Conservation (phyloP, 2,888 invertebrate species). For the Pristionchus mayeri region DNA sequence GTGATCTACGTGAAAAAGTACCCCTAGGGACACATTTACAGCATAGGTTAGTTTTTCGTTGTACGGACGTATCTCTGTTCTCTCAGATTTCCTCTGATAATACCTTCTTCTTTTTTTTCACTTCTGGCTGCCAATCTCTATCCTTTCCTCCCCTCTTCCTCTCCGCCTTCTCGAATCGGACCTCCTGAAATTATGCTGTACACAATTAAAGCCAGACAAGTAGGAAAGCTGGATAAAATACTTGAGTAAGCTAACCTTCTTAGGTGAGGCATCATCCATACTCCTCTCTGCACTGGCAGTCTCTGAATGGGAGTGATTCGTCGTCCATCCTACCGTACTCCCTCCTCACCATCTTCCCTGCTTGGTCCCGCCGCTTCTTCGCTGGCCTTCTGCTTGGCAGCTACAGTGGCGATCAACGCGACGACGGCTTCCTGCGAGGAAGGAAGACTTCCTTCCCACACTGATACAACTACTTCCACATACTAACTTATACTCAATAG, state of each 20-base stretch:
- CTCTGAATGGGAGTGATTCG: background rate
- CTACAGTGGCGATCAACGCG: background rate
- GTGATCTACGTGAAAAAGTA: too few species aligned
- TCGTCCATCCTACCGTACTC: background rate
- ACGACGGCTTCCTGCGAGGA: background rate
- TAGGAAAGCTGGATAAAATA: too few species aligned
- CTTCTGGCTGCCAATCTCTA: background rate
- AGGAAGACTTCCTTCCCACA: too few species aligned
- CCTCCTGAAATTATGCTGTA: too few species aligned
- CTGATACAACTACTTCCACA: too few species aligned
- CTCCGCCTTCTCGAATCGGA: conserved; percentile 11
- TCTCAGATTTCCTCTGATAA: too few species aligned
- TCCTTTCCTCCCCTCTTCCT: background rate
- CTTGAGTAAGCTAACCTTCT: background rate
- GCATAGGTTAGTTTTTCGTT: too few species aligned
- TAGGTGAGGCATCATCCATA: background rate
- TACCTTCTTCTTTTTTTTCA: background rate
- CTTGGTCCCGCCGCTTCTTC: background rate
- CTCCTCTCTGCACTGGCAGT: background rate
- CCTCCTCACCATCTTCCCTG: background rate
- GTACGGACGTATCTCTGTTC: too few species aligned
- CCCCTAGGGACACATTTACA: too few species aligned
- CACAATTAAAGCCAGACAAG: too few species aligned
- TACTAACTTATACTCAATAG: too few species aligned
- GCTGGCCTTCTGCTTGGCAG: background rate